These are phyloP conservation scores for Hermodice carunculata DNA, from an alignment of 2,888 invertebrate genomes.

Conservation along the genomic window DNA sequence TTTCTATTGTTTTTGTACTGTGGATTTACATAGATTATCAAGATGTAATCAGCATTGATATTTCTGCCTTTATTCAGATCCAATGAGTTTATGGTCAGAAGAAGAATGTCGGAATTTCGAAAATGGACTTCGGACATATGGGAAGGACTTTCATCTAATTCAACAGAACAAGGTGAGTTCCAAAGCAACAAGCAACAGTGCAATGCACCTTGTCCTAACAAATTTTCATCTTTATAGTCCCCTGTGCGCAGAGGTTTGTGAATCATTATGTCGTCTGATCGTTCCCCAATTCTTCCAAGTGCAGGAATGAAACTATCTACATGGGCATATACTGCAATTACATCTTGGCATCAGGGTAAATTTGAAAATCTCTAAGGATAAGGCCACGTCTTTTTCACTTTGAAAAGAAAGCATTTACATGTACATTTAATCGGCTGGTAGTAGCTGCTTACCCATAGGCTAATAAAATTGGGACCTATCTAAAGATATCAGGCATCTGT, in stretches of 20 bases:
- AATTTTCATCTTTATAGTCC: background rate
- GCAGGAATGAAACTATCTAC: no score
- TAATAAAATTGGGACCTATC: no score
- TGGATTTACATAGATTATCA: background rate
- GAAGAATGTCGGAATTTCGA: slow-evolving; percentile 98
- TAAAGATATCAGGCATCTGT: no score
- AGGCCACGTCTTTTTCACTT: no score
- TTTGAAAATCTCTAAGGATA: no score
- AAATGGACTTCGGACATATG: slow-evolving; percentile 90
- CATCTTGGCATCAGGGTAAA: no score
- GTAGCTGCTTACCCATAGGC: no score
- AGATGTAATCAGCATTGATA: slow-evolving; percentile 73
- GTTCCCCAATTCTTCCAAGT: no score
- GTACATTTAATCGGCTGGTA: no score
- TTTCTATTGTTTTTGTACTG: background rate
- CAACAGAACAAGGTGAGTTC: slow-evolving; percentile 87
- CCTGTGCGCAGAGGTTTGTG: background rate
- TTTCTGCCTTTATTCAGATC: slow-evolving; percentile 54
- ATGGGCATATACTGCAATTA: no score
- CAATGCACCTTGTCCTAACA: background rate
- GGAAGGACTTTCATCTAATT: slow-evolving; percentile 96
- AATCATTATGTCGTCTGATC: background rate
- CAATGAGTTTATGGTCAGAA: slow-evolving; percentile 84
- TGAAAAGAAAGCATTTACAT: no score
- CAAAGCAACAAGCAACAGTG: background rate